phyloP scores from a whole-genome alignment of 2,797 vertebrate species.

The Crossoptilon crossoptilon region DNA sequence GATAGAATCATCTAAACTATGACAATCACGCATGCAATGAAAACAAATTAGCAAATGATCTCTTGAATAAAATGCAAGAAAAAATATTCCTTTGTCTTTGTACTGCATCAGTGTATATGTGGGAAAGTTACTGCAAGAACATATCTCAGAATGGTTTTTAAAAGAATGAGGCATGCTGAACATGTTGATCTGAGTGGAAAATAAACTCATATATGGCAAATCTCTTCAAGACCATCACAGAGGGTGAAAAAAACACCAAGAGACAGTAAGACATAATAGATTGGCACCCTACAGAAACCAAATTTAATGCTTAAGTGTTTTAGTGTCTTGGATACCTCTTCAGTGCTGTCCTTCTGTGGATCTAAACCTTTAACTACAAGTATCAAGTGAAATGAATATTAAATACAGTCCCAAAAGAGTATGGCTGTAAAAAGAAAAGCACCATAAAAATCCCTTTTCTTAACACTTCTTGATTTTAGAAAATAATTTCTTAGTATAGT shows the following conservation, averaged over 20 bases:
- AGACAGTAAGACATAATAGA: not conserved
- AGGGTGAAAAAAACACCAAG: not conserved
- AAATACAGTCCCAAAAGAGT: not conserved
- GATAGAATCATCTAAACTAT: no score
- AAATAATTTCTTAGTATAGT: not conserved
- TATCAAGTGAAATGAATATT: not conserved
- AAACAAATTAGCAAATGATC: not conserved
- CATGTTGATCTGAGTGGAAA: not conserved
- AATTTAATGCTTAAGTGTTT: not conserved
- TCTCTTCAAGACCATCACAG: not conserved
- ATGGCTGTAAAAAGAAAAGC: not conserved
- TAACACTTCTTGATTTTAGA: not conserved
- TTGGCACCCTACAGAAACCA: not conserved
- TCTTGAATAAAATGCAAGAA: not conserved
- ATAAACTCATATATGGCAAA: not conserved
- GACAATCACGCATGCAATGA: not conserved
- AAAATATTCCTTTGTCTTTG: not conserved
- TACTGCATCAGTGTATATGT: not conserved
- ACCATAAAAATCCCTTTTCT: not conserved
- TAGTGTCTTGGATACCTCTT: not conserved
- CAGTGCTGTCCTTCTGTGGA: not conserved
- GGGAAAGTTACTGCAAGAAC: not conserved
- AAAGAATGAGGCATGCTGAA: not conserved
- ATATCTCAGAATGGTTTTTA: not conserved
- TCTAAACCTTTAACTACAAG: not conserved